Conservation (phyloP, 1,140 invertebrate species). For the Lasaia peninsularis region DNA sequence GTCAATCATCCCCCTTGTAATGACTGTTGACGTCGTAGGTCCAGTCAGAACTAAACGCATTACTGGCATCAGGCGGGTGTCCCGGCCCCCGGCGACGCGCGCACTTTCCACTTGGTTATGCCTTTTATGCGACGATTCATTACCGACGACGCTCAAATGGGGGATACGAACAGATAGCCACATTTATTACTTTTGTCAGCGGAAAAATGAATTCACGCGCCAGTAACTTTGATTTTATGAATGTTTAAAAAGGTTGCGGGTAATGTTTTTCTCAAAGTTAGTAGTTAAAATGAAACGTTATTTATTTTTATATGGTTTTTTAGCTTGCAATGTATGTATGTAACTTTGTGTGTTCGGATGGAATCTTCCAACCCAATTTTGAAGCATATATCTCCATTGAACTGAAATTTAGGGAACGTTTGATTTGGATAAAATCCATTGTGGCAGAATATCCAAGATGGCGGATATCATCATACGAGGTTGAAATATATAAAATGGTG, state of each 20-base stretch:
- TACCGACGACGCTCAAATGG: slow-evolving; percentile 37
- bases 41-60: slow-evolving; percentile 52
- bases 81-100: slow-evolving; percentile 30
- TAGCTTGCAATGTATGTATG: too few relatives aligned
- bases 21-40: slow-evolving; percentile 43
- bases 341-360: too few relatives aligned
- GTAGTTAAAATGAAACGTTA: too few relatives aligned
- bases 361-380: too few relatives aligned
- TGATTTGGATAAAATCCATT: too few relatives aligned
- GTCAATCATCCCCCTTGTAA: neutral
- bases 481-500: too few relatives aligned
- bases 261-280: neutral
- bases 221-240: slow-evolving; percentile 52
- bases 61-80: slow-evolving; percentile 27
- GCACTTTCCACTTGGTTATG: slow-evolving; percentile 72
- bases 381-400: too few relatives aligned
- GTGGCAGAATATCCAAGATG: too few relatives aligned
- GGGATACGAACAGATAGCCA: slow-evolving; percentile 63
- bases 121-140: slow-evolving; percentile 74
- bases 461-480: too few relatives aligned
- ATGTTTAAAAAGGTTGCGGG: slow-evolving; percentile 24
- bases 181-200: slow-evolving; percentile 75
- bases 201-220: slow-evolving; percentile 72
- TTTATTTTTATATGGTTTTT: too few relatives aligned
- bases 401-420: too few relatives aligned